Conservation (phyloP, 2,888 invertebrate genomes). For the Drosophila rubida region DNA sequence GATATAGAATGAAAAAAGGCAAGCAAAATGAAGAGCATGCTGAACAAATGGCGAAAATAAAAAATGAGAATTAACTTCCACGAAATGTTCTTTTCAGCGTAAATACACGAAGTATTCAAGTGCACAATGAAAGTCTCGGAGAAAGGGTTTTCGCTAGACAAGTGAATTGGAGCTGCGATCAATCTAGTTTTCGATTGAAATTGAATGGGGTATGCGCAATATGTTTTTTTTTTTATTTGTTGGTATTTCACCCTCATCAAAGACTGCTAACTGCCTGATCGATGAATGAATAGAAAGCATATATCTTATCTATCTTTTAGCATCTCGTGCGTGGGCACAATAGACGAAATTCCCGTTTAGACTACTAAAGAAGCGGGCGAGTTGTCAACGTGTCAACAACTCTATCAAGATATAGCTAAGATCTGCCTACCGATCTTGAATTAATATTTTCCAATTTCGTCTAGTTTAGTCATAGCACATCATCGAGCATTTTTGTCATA, state of each 20-base stretch:
- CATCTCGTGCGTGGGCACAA: constrained; percentile 56
- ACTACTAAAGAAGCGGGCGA: constrained; percentile 69
- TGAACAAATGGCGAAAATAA: constrained; percentile 57
- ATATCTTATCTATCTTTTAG: constrained; percentile 53
- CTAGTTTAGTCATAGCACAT: constrained; percentile 16
- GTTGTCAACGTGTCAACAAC: constrained; percentile 60
- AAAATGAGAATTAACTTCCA: constrained; percentile 68
- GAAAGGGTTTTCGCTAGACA: constrained; percentile 47
- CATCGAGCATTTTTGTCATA: constrained; percentile 9
- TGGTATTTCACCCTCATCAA: constrained; percentile 77
- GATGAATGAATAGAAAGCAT: constrained; percentile 40
- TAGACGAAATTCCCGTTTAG: constrained; percentile 34
- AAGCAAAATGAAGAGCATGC: constrained; percentile 6
- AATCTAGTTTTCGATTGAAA: constrained; percentile 48
- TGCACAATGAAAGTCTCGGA: constrained; percentile 29
- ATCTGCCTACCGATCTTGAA: constrained; percentile 34
- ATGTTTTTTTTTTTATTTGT: constrained; percentile 58
- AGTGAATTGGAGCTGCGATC: constrained; percentile 58
- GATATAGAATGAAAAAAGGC: constrained; percentile 31
- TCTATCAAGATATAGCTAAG: constrained; percentile 39
- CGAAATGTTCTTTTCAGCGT: constrained; percentile 60
- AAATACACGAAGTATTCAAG: constrained; percentile 1
- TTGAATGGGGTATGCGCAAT: constrained; percentile 61
- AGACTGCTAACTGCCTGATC: constrained; percentile 57
- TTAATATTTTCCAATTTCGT: constrained; percentile 51